Base-by-base conservation (phyloP, 2,113 vertebrate genomes). In the Albula glossodonta region DNA sequence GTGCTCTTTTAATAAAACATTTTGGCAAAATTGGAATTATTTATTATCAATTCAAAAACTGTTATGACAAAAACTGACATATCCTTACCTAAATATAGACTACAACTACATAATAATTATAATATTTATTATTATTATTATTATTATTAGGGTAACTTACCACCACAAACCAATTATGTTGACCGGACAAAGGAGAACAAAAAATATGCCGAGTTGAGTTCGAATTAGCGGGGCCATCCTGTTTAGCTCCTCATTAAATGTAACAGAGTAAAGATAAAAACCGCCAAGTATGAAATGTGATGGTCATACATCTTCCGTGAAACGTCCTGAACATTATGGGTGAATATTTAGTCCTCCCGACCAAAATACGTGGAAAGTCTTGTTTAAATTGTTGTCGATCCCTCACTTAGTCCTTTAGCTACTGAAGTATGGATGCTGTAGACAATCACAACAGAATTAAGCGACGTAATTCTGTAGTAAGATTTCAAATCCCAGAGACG, bases 121-220 rank as follows among this genome's bases (percentile, higher is more conserved):
- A 41, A 41, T 41, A 41, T 1, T 41, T 41, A 41, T 41, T 41
- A 41, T 41, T 41, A 41, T 41, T 41, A 41, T 41, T 41, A 41
- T 41, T 41, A 41, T 41, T 41, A 41, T 41, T 41, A 1, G 31
- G 60, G 22, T 57, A 92, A 97, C 97, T 97, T 94, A 98, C 97
- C 97, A 98, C 97, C 97, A 98, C 25, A 98, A 96, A 86, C 97
- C 97, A 92, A 98, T 98, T 93, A 98, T 98, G 88, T 98, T 98
- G 93, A 97, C 96, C n/a, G 97, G 97, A 90, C 97, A 98, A 86
- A 98, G 96, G 78, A 97, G 92, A 90, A 98, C 96, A 86, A 97
- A 97, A 93, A 98, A 98, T 48, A 98, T 94, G 83, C 96, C 96
- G 87, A 97, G 95, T 77, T 98, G 97, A 74, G 96, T 96, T 91